Evolutionary conservation across 2,888 invertebrate species (phyloP).

Genomic region (Sussaba pulchella): DNA sequence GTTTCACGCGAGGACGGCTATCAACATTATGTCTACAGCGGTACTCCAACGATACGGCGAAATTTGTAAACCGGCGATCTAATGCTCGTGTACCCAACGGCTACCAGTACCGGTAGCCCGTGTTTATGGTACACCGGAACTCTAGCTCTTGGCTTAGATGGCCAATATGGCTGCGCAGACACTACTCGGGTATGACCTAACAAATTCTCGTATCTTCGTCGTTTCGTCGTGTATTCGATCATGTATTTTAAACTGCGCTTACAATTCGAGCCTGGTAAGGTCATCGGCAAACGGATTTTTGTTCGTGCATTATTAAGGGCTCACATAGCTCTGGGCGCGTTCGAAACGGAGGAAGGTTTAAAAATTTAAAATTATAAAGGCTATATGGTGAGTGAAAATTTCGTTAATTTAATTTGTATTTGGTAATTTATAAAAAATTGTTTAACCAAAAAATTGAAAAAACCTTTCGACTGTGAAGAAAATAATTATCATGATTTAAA

Average conservation of each 20-base stretch:
- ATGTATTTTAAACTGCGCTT: too few species aligned
- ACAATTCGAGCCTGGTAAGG: conserved; percentile 43
- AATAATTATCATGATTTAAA: too few species aligned
- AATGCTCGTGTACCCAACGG: conserved; percentile 14
- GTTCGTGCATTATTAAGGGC: too few species aligned
- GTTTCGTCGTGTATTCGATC: conserved; percentile 42
- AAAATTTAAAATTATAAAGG: too few species aligned
- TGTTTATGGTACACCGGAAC: neutral
- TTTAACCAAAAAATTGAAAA: too few species aligned
- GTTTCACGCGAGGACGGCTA: conserved; percentile 80
- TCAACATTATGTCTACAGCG: conserved; percentile 77
- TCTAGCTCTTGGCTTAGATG: conserved; percentile 12
- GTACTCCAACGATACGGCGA: conserved; percentile 36
- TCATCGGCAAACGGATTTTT: conserved; percentile 59
- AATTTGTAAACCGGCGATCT: conserved; percentile 60
- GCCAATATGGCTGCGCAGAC: conserved; percentile 6
- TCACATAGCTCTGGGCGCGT: too few species aligned
- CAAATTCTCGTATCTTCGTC: conserved; percentile 35
- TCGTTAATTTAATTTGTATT: too few species aligned
- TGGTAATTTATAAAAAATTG: too few species aligned
- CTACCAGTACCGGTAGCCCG: conserved; percentile 6
- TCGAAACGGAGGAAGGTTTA: too few species aligned
- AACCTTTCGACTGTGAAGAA: too few species aligned
- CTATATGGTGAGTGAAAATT: too few species aligned
- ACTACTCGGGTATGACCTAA: neutral